phyloP scores from a whole-genome alignment of 2,797 vertebrate genomes.

The Phataginus tricuspis region DNA sequence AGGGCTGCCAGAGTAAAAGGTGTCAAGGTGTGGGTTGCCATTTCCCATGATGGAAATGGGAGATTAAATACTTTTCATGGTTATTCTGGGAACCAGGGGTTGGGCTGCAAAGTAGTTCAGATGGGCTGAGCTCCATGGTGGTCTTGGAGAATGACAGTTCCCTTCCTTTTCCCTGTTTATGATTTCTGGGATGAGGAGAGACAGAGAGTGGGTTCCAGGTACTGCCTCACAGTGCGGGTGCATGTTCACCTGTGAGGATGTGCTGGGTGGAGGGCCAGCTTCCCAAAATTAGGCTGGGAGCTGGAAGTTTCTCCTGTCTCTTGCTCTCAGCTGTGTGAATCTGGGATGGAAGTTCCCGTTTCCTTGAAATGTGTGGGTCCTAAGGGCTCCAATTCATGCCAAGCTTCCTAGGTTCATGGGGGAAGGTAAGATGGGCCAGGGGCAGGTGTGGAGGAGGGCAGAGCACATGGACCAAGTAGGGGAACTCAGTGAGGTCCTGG shows the following conservation, averaged over 20 bases:
- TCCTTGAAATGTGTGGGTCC: not conserved
- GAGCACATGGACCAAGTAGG: constrained; percentile 65
- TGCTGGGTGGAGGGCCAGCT: not conserved
- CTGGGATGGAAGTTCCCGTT: not conserved
- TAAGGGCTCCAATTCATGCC: not conserved
- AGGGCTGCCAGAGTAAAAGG: not conserved
- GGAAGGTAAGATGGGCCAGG: not conserved
- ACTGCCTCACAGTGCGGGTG: not conserved
- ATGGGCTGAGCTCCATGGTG: not conserved
- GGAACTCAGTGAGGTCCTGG: not conserved
- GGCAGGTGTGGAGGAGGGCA: constrained; percentile 66
- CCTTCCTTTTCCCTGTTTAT: not conserved
- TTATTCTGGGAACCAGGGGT: not conserved
- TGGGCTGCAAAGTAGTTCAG: not conserved
- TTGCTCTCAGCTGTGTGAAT: not conserved
- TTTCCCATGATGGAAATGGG: not conserved
- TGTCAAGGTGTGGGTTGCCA: not conserved
- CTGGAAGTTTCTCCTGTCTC: not conserved
- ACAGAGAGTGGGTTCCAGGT: not conserved
- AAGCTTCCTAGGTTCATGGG: not conserved
- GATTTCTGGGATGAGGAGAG: not conserved
- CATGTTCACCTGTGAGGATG: not conserved
- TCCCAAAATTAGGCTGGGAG: not conserved
- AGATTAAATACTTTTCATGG: not conserved
- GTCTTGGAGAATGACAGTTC: not conserved